phyloP scores from a whole-genome alignment of 2,797 vertebrate species.

The Carapus acus region DNA sequence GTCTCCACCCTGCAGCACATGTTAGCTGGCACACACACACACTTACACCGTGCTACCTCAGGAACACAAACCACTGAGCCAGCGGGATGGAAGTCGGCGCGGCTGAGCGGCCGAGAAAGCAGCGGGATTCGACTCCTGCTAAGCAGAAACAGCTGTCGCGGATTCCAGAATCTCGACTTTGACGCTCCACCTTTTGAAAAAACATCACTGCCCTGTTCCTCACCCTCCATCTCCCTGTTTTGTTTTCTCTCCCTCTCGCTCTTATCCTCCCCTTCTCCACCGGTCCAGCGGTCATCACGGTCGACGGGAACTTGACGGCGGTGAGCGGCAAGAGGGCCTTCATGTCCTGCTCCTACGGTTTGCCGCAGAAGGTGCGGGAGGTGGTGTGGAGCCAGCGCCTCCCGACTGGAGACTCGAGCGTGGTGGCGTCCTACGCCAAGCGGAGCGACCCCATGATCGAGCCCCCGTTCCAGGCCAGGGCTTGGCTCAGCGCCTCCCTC shows the following conservation, averaged over 20 bases:
- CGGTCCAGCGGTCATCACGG: slow-evolving; percentile 56
- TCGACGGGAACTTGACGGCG: slow-evolving; percentile 68
- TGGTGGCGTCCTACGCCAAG: slow-evolving; percentile 68
- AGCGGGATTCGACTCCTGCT: slow-evolving; percentile 28
- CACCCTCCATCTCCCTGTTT: slow-evolving; percentile 10
- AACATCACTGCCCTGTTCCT: slow-evolving; percentile 32
- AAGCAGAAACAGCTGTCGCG: slow-evolving; percentile 63
- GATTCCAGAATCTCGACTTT: slow-evolving; percentile 49
- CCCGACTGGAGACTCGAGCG: slow-evolving; percentile 37
- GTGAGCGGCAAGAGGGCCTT: slow-evolving; percentile 66
- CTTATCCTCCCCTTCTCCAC: not conserved
- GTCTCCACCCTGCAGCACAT: no score
- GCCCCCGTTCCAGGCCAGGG: slow-evolving; percentile 63
- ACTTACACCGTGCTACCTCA: no score
- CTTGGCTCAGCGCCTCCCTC: slow-evolving; percentile 64
- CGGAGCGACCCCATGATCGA: slow-evolving; percentile 71
- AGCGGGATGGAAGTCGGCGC: slow-evolving; percentile 38
- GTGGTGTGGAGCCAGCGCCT: slow-evolving; percentile 61
- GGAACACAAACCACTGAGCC: slow-evolving; percentile 35
- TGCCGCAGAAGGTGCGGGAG: slow-evolving; percentile 73
- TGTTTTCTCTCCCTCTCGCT: slow-evolving; percentile 4
- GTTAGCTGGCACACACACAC: no score
- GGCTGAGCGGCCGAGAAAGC: slow-evolving; percentile 55
- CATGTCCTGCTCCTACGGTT: slow-evolving; percentile 67
- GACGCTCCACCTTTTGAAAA: slow-evolving; percentile 41